Evolutionary conservation across 2,888 invertebrate species (phyloP), one percentile per base, ranked within the genome.

Genomic region (Rosalia funebris): DNA sequence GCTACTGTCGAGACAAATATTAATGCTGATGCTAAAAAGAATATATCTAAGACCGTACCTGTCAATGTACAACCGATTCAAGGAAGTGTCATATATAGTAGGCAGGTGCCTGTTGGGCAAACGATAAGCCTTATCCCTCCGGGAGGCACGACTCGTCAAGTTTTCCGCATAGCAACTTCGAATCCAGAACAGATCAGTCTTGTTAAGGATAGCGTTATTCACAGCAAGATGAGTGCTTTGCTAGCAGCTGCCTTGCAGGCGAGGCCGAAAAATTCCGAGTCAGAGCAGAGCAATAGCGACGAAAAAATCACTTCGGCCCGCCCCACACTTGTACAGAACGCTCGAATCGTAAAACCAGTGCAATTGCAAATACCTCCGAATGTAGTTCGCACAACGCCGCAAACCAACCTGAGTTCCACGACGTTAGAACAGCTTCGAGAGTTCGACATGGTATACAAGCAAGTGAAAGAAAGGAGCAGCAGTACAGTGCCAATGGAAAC

Each of bases 381-480:
- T 71, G 85, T 87, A 1, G 86, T 87, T 39, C 83, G 86, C 46
- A 59, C 68, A 10, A 62, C 68, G 34, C 85, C 86, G 54, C 87
- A 88, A 72, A 83, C 87, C n/a, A 85, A 87, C 73, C 86, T 91
- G 73, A 91, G 91, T 76, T 89, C 91, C 0, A 90, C 90, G 0
- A 91, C 91, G 0, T 80, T 91, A 47, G 91, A 92, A 78, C 92
- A 92, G 72, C 78, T 92, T 5, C 82, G 91, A 54, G 92, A 92
- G 76, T 92, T 92, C 71, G 92, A 92, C 76, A 89, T 91, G 82
- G 91, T 92, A 0, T 82, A 92, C 60, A 91, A 92, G 74, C 91
- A 91, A 82, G 91, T 92, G 0, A 91, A 91, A 75, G 91, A 91
- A 77, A 83, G 91, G 61, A 90, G 90, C 70, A 89, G 87, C 16